Evolutionary conservation across 1,140 invertebrate genomes (phyloP), one percentile per base, ranked within the genome.

Genomic region (Bathynomus jamesi): DNA sequence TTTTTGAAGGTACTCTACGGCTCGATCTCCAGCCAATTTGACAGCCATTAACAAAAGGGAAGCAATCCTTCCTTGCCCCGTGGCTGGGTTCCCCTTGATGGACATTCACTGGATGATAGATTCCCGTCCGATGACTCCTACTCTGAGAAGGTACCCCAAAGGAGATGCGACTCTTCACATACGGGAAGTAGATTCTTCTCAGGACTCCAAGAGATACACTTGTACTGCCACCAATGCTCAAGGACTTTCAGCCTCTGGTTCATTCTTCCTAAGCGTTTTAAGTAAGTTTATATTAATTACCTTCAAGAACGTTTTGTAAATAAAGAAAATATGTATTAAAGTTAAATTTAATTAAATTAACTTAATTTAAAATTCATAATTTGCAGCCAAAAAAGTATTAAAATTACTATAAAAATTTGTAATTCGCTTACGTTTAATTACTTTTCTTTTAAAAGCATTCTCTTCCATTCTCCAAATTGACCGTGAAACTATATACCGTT

Each of bases 211-310:
- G 8, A 86, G 87, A 64, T 96, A 95, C 81, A 90, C 88, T 0
- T 96, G 94, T 79, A 87, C 87, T n/a, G 92, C 93, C 0, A 85
- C 85, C 29, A 90, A 90, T 53, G 84, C 88, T 5, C 88, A 91
- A 17, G 91, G 90, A 0, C 89, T 92, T 78, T 87, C 89, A 5
- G 90, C 90, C 28, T 73, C 75, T 7, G 86, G 88, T 60, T 83
- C 89, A 85, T 90, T 80, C 85, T 78, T 88, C 81, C 85, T 93
- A 29, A 87, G 89, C 77, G 89, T 93, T 61, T 90, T 90, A 84
- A 91, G 91, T 91, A 81, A 87, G 88, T 85, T 72, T 7, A n/a
- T n/a, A n/a, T n/a, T n/a, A n/a, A n/a, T n/a, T n/a, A n/a, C n/a
- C n/a, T n/a, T n/a, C n/a, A n/a, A n/a, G n/a, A n/a, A n/a, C n/a